A percentile compares a stretch with the other conserved stretches of the same genome.
phyloP scores from a whole-genome alignment of 1,140 invertebrate species.

The Meloidogyne hapla region DNA sequence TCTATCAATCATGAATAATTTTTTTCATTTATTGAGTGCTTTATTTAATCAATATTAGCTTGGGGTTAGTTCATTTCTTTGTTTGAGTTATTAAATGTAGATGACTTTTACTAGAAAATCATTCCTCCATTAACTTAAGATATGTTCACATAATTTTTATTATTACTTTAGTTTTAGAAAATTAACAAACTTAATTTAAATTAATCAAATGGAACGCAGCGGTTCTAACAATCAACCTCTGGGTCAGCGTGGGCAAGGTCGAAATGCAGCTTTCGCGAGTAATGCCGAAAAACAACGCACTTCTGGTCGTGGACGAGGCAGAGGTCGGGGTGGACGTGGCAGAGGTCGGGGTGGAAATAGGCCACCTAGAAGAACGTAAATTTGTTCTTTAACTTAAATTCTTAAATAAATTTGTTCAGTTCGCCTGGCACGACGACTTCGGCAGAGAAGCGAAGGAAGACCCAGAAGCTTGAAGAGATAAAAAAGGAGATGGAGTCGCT shows the following conservation, averaged over 20 bases:
- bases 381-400: not conserved
- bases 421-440: slow-evolving; percentile 10
- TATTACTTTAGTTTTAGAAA: too few relatives aligned
- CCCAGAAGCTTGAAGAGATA: slow-evolving; percentile 21
- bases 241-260: slow-evolving; percentile 15
- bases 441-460: slow-evolving; percentile 20
- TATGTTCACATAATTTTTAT: too few relatives aligned
- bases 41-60: not conserved
- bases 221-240: slow-evolving; percentile 17
- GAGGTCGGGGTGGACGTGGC: slow-evolving; percentile 8
- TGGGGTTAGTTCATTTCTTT: not conserved
- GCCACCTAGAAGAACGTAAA: not conserved
- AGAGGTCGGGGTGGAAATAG: not conserved
- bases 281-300: not conserved
- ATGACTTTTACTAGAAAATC: too few relatives aligned
- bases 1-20: not conserved
- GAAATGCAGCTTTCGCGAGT: not conserved
- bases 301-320: slow-evolving; percentile 8
- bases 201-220: not conserved
- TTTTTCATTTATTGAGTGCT: not conserved
- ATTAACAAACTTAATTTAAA: too few relatives aligned
- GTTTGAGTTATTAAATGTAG: too few relatives aligned
- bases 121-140: too few relatives aligned
- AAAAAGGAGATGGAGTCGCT: slow-evolving; percentile 17
- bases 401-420: slow-evolving; percentile 13